These are phyloP conservation scores for Trichechus manatus DNA, from an alignment of 2,113 vertebrate genomes.

Conservation along the genomic window DNA sequence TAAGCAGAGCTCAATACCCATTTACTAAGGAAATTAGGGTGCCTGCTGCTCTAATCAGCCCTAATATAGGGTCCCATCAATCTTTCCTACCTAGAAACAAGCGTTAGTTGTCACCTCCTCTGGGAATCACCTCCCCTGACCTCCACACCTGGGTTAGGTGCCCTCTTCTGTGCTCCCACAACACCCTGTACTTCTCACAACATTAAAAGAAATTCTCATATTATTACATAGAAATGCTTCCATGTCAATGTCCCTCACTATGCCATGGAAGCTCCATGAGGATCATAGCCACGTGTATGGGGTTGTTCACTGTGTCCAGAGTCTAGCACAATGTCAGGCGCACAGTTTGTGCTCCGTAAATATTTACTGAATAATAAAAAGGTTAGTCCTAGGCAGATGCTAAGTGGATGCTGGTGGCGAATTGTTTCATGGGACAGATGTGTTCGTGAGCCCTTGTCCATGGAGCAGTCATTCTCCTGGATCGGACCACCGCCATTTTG, in stretches of 20 bases:
- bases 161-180: not conserved
- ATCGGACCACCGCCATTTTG: not conserved
- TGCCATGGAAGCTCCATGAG: not conserved
- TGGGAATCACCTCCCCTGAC: not conserved
- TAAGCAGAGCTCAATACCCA: not conserved
- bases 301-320: not conserved
- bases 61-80: not conserved
- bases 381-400: not conserved
- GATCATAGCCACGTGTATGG: not conserved
- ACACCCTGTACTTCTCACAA: not conserved
- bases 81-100: constrained; percentile 46
- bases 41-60: not conserved
- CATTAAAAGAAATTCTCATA: not conserved
- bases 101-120: not conserved
- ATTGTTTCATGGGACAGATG: not conserved
- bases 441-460: not conserved
- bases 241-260: not conserved
- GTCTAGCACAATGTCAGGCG: not conserved
- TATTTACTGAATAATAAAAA: constrained; percentile 13
- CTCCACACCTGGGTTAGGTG: not conserved
- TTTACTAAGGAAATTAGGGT: constrained; percentile 32
- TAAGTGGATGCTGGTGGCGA: not conserved
- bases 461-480: not conserved
- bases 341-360: not conserved
- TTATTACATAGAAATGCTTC: not conserved